Evolutionary conservation across 2,797 vertebrate species (phyloP), one percentile per base, ranked within the genome.

Genomic region (Alfaro cultratus): DNA sequence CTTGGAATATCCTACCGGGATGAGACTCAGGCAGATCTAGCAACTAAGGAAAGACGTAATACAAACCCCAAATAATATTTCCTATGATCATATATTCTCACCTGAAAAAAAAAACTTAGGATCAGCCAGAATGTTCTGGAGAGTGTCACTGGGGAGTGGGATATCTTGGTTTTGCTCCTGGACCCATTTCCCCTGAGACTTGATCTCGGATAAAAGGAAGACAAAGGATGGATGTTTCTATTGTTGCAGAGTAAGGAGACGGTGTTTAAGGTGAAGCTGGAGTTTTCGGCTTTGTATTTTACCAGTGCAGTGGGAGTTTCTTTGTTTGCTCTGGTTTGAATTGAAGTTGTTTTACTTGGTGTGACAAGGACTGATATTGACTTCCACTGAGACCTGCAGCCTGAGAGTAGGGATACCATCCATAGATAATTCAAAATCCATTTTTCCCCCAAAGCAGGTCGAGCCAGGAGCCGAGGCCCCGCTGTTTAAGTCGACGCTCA

Each of bases 271-370:
- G 29, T 45, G 16, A 16, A 74, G 74, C 21, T 73, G 36, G 34
- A 79, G 74, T 83, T 13, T 80, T 60, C 76, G 78, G 73, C 36
- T 85, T 10, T 41, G 70, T 41, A 46, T 76, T 76, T 76, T 64
- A 53, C 73, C 75, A 80, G 16, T 70, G 43, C 7, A 0, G 23
- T 74, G 83, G 83, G 89, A 92, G 43, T 67, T 11, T 26, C 51
- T 85, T 79, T 87, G 83, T 89, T 87, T 88, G 80, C 84, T 84
- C 43, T 29, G 1, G 73, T 75, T 83, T 75, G 82, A 90, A 78
- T 83, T 71, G 81, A 86, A 67, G 85, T 85, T 80, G 86, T 83
- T 87, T 85, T 51, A 84, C 83, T 83, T 74, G 60, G 64, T 80
- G 74, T 84, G 85, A 88, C 85, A 88, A 82, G 81, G 77, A 79